These are phyloP conservation scores for Rhabditoides inermis DNA, from an alignment of 2,888 invertebrate species.

Conservation along the genomic window DNA sequence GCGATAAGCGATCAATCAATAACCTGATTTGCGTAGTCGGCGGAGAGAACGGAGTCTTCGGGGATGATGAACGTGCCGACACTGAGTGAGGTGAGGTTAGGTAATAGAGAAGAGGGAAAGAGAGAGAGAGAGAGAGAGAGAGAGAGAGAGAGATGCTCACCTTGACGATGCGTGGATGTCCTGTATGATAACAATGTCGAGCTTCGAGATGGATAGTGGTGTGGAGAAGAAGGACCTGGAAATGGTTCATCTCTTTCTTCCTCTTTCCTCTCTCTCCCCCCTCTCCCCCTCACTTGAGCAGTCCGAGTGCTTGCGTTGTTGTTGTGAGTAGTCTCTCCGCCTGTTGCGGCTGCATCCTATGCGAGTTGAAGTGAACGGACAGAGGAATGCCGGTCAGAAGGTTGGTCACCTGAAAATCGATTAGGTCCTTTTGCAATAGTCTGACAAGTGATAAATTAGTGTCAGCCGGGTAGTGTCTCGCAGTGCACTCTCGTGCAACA, in stretches of 20 bases:
- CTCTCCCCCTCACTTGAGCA: slow-evolving; percentile 26
- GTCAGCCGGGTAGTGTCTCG: no score
- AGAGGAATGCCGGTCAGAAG: slow-evolving; percentile 24
- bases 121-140: no score
- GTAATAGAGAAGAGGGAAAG: no score
- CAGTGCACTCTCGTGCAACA: no score
- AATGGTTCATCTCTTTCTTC: no score
- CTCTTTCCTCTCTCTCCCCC: no score
- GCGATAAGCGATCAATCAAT: no score
- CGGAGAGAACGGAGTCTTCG: slow-evolving; percentile 7
- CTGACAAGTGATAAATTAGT: no score
- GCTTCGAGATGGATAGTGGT: slow-evolving; percentile 8
- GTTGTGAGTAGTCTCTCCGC: slow-evolving; percentile 20
- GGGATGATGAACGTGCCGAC: neutral
- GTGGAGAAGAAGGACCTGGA: slow-evolving; percentile 13
- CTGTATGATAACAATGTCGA: slow-evolving; percentile 19
- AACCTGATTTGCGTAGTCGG: slow-evolving; percentile 28
- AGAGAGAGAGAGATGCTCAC: no score
- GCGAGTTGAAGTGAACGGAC: slow-evolving; percentile 19
- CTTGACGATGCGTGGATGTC: slow-evolving; percentile 12
- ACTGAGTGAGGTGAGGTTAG: no score
- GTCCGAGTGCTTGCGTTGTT: slow-evolving; percentile 20
- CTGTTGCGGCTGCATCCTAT: slow-evolving; percentile 16
- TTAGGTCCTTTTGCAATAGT: no score
- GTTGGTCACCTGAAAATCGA: slow-evolving; percentile 19